These are phyloP conservation scores for Muntiacus reevesi DNA, from an alignment of 2,113 vertebrate species.

Conservation along the genomic window DNA sequence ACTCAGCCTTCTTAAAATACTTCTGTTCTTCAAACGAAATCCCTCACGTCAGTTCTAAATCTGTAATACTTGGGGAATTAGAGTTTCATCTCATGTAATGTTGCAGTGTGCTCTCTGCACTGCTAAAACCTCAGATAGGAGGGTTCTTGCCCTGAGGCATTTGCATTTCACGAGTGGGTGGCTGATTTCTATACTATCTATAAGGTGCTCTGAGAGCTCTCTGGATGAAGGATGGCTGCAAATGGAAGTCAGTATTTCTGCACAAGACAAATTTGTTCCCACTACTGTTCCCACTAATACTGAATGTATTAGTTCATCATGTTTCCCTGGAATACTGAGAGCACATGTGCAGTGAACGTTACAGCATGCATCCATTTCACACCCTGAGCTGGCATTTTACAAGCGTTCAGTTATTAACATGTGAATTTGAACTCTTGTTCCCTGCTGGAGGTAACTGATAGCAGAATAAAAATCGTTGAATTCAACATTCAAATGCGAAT, in stretches of 20 bases:
- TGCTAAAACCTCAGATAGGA: background rate
- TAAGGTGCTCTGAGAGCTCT: background rate
- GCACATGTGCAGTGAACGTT: background rate
- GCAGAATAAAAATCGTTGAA: constrained; percentile 32
- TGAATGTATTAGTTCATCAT: background rate
- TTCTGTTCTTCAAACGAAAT: constrained; percentile 56
- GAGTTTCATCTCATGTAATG: background rate
- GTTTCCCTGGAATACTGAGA: background rate
- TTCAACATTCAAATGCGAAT: constrained; percentile 33
- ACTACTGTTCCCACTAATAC: background rate
- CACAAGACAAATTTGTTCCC: background rate
- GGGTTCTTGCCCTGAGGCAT: background rate
- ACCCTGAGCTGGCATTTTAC: background rate
- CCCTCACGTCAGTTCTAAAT: constrained; percentile 55
- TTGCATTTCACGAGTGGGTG: background rate
- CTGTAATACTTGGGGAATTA: constrained; percentile 45
- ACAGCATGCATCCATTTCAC: constrained; percentile 37
- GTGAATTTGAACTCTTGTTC: constrained; percentile 46
- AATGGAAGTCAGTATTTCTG: background rate
- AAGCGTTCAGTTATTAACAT: constrained; percentile 52
- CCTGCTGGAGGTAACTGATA: constrained; percentile 3
- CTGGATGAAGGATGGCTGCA: background rate
- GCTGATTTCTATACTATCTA: background rate
- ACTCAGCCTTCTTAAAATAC: constrained; percentile 66
- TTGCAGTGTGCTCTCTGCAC: background rate